Evolutionary conservation across 2,797 vertebrate species (phyloP).

Genomic region (Tapera naevia): DNA sequence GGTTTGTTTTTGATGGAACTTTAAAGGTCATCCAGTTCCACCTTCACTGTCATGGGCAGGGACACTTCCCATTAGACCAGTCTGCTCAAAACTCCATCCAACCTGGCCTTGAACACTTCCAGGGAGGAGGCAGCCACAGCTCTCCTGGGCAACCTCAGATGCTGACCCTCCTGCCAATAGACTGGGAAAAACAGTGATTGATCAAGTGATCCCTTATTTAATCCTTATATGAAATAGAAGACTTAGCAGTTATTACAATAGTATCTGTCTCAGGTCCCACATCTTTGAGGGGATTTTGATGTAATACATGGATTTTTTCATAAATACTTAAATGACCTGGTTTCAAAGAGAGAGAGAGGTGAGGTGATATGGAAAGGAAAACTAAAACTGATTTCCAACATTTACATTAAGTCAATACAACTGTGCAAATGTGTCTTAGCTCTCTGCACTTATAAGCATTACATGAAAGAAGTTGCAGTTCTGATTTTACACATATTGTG

Average conservation of each 20-base stretch:
- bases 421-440: not conserved
- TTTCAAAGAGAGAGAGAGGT: not conserved
- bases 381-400: not conserved
- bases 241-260: not conserved
- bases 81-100: too few relatives aligned
- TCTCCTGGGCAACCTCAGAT: too few relatives aligned
- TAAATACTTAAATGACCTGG: not conserved
- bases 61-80: too few relatives aligned
- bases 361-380: not conserved
- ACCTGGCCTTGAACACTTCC: too few relatives aligned
- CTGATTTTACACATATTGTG: not conserved
- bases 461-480: not conserved
- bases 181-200: too few relatives aligned
- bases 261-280: too few relatives aligned
- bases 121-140: too few relatives aligned
- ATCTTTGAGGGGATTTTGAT: not conserved
- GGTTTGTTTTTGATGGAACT: too few relatives aligned
- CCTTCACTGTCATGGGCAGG: too few relatives aligned
- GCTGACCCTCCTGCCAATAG: too few relatives aligned
- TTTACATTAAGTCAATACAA: not conserved
- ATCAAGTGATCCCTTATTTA: too few relatives aligned
- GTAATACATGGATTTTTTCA: not conserved
- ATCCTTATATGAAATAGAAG: not conserved
- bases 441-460: not conserved
- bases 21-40: too few relatives aligned